phyloP scores from a whole-genome alignment of 1,140 invertebrate genomes.

The Lutraria rhynchaena region DNA sequence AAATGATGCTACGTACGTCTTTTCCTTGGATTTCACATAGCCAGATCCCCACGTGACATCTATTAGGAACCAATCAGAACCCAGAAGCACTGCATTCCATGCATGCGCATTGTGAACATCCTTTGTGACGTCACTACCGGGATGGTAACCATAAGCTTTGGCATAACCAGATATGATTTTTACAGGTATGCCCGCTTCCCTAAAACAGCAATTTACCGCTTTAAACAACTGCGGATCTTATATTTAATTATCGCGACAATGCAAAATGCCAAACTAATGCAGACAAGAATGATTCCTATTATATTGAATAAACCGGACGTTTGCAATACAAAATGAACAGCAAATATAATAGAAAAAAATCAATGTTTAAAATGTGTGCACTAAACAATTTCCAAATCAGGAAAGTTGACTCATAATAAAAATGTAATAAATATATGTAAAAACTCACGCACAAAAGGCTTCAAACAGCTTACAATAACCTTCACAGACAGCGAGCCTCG shows the following conservation, averaged over 20 bases:
- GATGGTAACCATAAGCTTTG: slow-evolving; percentile 98
- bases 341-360: too few relatives aligned
- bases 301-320: too few relatives aligned
- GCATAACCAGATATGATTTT: slow-evolving; percentile 88
- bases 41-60: slow-evolving; percentile 83
- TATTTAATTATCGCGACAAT: too few relatives aligned
- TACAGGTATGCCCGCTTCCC: slow-evolving; percentile 44
- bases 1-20: slow-evolving; percentile 63
- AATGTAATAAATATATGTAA: too few relatives aligned
- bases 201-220: slow-evolving; percentile 14
- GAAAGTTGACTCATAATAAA: too few relatives aligned
- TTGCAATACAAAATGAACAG: too few relatives aligned
- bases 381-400: too few relatives aligned
- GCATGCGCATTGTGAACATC: slow-evolving; percentile 87
- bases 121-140: slow-evolving; percentile 95
- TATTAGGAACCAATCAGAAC: slow-evolving; percentile 70
- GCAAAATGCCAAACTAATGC: background rate
- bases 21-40: slow-evolving; percentile 57
- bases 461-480: slow-evolving; percentile 41
- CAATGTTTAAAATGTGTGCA: too few relatives aligned
- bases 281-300: too few relatives aligned
- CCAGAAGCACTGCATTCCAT: slow-evolving; percentile 71
- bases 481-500: slow-evolving; percentile 41
- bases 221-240: too few relatives aligned
- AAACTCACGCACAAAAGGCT: slow-evolving; percentile 42